Evolutionary conservation across 2,797 vertebrate genomes (phyloP), one percentile per base, ranked within the genome.

Genomic region (Brachyrhaphis roseni): DNA sequence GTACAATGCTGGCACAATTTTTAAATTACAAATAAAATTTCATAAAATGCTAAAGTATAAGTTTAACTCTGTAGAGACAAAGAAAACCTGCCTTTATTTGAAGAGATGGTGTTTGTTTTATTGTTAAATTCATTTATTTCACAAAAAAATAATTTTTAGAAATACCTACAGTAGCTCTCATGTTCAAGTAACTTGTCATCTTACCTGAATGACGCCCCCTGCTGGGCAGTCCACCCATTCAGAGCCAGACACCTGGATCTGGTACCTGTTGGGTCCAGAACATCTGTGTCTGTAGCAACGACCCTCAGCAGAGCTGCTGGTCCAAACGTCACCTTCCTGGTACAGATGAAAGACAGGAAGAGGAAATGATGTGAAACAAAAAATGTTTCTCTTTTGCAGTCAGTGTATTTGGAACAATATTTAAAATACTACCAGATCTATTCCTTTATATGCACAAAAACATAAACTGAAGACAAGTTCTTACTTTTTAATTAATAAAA

Each of bases 241-340:
- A 79, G 96, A 94, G 20, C 90, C 95, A 66, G 82, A 82, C 34
- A 94, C 94, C 85, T 92, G 94, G 84, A 97, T 88, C 46, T 96
- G 92, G 80, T 94, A 97, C 20, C 70, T 80, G 81, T 95, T 96
- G 0, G n/a, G 84, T 74, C 93, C 95, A 31, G 88, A 92, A 74
- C 97, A 97, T 20, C 92, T 93, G 92, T 96, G 96, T 89, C 95
- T 96, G 92, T 97, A 98, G 86, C 97, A 97, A 5, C 90, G 92
- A 4, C 96, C 97, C 72, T 78, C 87, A 72, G 93, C 74, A 23
- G 92, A 79, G 34, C 75, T 28, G 57, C 49, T 77, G 43, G 15
- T 20, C 45, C 5, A 5, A 20, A 8, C 0, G 10, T 57, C 23
- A 5, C 70, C 12, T 74, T 71, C 91, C 89, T 89, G 81, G 73